phyloP scores from a whole-genome alignment of 2,113 vertebrate genomes.

The Eurystomus gularis region DNA sequence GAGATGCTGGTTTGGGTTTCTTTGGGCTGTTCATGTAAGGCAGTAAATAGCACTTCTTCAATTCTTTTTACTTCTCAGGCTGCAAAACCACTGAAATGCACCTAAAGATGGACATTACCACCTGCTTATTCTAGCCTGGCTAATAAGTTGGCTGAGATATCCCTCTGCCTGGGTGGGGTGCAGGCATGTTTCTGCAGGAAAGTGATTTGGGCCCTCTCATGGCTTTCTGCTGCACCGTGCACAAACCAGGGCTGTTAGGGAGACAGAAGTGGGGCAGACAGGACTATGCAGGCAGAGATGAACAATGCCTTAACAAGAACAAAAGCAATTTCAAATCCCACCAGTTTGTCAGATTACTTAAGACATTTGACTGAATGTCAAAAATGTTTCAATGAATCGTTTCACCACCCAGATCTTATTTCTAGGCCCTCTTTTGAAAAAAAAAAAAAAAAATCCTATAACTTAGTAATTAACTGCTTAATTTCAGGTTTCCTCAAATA shows the following conservation, averaged over 20 bases:
- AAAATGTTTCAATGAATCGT: conserved; percentile 30
- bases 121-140: neutral
- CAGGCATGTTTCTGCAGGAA: conserved; percentile 27
- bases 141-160: neutral
- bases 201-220: neutral
- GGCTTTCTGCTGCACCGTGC: neutral
- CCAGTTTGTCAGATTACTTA: conserved; percentile 32
- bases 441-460: neutral
- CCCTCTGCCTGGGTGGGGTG: neutral
- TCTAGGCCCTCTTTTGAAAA: neutral
- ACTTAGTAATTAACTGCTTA: neutral
- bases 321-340: conserved; percentile 43
- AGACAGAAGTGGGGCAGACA: neutral
- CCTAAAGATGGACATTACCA: neutral
- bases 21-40: neutral
- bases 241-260: neutral
- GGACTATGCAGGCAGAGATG: conserved; percentile 32
- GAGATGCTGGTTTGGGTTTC: neutral
- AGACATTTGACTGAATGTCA: conserved; percentile 29
- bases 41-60: neutral
- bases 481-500: conserved; percentile 10
- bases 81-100: neutral
- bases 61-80: neutral
- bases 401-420: conserved; percentile 26
- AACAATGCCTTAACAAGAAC: conserved; percentile 50